Base-by-base conservation (phyloP, 2,888 invertebrate species). In the Dastarcus helophoroides region DNA sequence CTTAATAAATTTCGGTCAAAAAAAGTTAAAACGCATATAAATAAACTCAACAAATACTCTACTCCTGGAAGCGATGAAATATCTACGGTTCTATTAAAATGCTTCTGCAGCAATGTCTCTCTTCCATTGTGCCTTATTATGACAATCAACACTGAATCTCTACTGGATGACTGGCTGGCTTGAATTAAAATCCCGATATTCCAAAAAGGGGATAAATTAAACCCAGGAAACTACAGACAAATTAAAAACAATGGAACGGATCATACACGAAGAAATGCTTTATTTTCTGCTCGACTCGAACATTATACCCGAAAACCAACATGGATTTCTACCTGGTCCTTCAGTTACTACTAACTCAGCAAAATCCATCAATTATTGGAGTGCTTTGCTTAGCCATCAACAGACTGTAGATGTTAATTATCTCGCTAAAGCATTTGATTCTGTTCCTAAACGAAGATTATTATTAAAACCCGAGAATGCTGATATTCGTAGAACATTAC, bases 291-390 rank as follows among this genome's bases (percentile, higher is more conserved):
- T 29, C 13, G 11, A 16, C 14, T 9, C n/a, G 7, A 13, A 22
- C 17, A 29, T 14, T 3, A 19, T 28, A 8, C 4, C 28, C 12
- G 14, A 8, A 3, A 16, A 9, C 10, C 28, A 17, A 11, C 28
- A 28, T 21, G 10, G 28, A 11, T 28, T 28, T 28, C 19, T 19
- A 12, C 28, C 28, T 17, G 21, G 12, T 7, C 21, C 14, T n/a
- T n/a, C 13, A 22, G 29, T 29, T 14, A 28, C 13, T 9, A 28
- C 12, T 9, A 8, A 13, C 13, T 14, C 22, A 2, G 22, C 10
- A 8, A 11, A 14, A 12, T 22, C 22, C 22, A 9, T 29, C 7
- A 11, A 29, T 22, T n/a, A 7, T 19, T 29, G 13, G 13, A 22
- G 22, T 13, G 14, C 3, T 4, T 29, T 5, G 8, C n/a, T 22